These are phyloP conservation scores for Betta splendens DNA, from an alignment of 2,797 vertebrate species.

Conservation along the genomic window DNA sequence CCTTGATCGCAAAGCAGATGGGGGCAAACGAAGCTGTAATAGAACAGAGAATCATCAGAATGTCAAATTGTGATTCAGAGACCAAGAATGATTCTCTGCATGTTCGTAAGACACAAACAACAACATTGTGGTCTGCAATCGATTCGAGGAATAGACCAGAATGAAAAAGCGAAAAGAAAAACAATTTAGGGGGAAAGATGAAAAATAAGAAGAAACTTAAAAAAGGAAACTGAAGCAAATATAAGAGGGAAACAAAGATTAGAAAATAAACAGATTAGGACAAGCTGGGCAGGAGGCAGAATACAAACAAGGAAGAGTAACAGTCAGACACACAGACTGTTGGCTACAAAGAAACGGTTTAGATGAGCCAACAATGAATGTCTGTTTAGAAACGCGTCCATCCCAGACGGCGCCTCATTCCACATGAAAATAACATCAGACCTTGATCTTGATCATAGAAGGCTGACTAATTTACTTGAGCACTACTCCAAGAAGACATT, in stretches of 20 bases:
- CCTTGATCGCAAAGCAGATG: constrained; percentile 97
- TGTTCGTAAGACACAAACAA: background rate
- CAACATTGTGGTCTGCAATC: background rate
- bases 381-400: constrained; percentile 29
- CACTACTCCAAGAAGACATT: constrained; percentile 31
- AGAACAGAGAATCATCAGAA: constrained; percentile 16
- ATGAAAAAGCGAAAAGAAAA: background rate
- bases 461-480: constrained; percentile 28
- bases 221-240: background rate
- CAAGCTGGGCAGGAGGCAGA: background rate
- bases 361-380: constrained; percentile 15
- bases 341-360: constrained; percentile 1
- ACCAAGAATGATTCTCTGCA: constrained; percentile 3
- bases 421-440: constrained; percentile 41
- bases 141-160: constrained; percentile 4
- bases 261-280: background rate
- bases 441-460: constrained; percentile 14
- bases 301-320: background rate
- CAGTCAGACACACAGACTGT: background rate
- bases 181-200: background rate
- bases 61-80: constrained; percentile 1
- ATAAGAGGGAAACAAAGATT: background rate
- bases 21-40: constrained; percentile 93
- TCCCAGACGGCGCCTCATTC: constrained; percentile 16
- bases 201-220: background rate